Base-by-base conservation (phyloP, 2,797 vertebrate genomes). In the Coregonus suidteri region DNA sequence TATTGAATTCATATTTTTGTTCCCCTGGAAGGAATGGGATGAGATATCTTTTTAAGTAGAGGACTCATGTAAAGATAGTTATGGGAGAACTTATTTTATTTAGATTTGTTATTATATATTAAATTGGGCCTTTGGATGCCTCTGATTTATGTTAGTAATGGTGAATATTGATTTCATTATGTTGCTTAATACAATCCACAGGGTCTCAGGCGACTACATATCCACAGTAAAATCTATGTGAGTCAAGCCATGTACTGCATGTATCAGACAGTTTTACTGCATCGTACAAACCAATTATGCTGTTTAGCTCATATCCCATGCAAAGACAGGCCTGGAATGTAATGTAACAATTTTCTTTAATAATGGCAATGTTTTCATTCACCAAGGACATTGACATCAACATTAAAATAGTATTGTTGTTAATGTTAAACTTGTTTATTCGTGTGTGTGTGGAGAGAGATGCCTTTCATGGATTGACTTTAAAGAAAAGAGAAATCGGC, bases 301-400 rank as follows among this genome's bases (percentile, higher is more conserved):
- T 68, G 16, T 85, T 86, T 74, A 6, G 72, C 34, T 35, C 66
- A n/a, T 83, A 53, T 34, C 41, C 25, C 81, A 86, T 86, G 84
- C 77, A 82, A 81, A 78, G 83, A 85, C 73, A 80, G 82, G 84
- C 80, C 75, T 81, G 75, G 82, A 84, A 89, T 90, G 86, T 89
- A 88, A 81, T 90, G 79, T 84, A 73, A 52, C 2, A 37, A 76
- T 88, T 90, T 85, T 90, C 83, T 71, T 47, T 47, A 47, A 47
- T 47, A 47, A 47, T 47, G 41, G 7, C 41, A 47, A 47, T 47
- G 9, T 47, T 47, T 34, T 47, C 9, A 47, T 80, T 76, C 77
- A 80, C 47, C 6, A 3, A 87, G 9, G 75, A 88, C 77, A 84
- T 88, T 88, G 85, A 83, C 87, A 88, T 85, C 86, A 89, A 91